Evolutionary conservation across 2,888 invertebrate species (phyloP), one percentile per base, ranked within the genome.

Genomic region (Pardosa pseudoannulata): DNA sequence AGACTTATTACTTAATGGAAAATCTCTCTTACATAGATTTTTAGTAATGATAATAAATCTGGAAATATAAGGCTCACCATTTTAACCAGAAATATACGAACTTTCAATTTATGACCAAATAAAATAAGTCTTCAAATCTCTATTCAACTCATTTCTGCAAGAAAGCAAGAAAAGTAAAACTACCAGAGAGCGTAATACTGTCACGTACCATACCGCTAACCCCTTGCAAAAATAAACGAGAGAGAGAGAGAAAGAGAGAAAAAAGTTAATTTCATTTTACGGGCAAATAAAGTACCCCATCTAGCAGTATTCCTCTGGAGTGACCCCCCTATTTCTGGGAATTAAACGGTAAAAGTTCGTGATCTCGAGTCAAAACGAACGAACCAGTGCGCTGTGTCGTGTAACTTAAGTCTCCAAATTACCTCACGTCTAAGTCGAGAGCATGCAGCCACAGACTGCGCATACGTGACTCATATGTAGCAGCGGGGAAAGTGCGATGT

Each of bases 321-420:
- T 46, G 41, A 46, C 41, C 41, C 41, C 16, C 41, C 9, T n/a
- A n/a, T n/a, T 46, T 46, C 16, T 16, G 41, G 16, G 23, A 56
- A 56, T 56, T 56, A 56, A 56, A 56, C 56, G 56, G 23, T 23
- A 3, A 19, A 23, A 56, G 56, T 56, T 23, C 56, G 56, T 56
- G 56, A 56, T 56, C 19, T 11, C 5, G 56, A 56, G 56, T 23
- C 23, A 19, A 56, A 56, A 16, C 23, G 56, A 23, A 56, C 23
- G 19, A 23, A 56, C 56, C 56, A 56, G 23, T 56, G 23, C 5
- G 23, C 56, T 11, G 23, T 5, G 23, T 23, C 56, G 56, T 56
- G 56, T 56, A 56, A 56, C 56, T 56, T 23, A 56, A 23, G 56
- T 11, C 23, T 56, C 11, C 56, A 56, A 56, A 56, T 56, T 19